Evolutionary conservation across 2,113 vertebrate species (phyloP).

Genomic region (Ictalurus punctatus): DNA sequence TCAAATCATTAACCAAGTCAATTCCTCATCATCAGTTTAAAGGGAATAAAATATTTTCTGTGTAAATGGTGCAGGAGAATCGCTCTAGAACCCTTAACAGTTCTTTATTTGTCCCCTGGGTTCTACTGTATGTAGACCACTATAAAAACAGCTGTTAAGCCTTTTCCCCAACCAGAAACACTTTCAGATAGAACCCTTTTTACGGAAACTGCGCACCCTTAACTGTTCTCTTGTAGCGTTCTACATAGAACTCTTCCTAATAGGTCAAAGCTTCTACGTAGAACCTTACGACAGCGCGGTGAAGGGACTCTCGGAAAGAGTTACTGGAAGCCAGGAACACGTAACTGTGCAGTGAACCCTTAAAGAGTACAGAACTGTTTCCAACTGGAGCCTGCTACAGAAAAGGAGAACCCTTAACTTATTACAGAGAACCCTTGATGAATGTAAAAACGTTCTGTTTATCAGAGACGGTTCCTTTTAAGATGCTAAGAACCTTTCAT

Average conservation of each 20-base stretch:
- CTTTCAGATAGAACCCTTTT: neutral
- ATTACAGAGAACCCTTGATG: no score
- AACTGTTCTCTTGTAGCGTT: neutral
- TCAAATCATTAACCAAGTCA: no score
- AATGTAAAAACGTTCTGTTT: no score
- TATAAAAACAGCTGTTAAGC: neutral
- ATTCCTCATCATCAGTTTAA: neutral
- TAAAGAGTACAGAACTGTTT: no score
- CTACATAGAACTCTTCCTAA: neutral
- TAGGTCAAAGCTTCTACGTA: neutral
- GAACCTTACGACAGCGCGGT: no score
- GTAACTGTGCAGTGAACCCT: no score
- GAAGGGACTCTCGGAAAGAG: no score
- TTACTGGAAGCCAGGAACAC: no score
- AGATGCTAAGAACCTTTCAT: no score
- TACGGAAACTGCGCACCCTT: neutral
- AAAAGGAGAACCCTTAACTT: no score
- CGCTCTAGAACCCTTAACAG: neutral
- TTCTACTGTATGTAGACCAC: neutral
- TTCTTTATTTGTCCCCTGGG: neutral
- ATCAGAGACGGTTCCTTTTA: no score
- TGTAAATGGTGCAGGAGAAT: neutral
- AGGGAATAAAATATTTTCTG: neutral
- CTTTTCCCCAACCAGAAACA: neutral
- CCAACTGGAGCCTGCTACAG: no score